These are phyloP conservation scores for Clivina fossor DNA, from an alignment of 2,888 invertebrate genomes.

Conservation along the genomic window DNA sequence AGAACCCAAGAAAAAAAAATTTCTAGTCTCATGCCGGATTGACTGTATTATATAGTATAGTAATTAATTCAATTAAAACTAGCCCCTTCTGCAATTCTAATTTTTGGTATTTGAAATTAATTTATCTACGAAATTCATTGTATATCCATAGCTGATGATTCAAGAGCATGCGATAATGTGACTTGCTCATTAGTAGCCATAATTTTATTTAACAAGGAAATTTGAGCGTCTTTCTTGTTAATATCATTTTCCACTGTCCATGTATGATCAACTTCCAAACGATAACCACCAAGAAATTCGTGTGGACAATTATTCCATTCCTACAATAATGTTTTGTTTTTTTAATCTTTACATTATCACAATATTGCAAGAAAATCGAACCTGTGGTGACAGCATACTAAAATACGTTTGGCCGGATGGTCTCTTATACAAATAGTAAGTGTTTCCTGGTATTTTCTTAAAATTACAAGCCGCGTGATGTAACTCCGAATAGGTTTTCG, in stretches of 20 bases:
- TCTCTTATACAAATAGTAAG: slow-evolving; percentile 71
- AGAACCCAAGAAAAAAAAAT: too few species aligned
- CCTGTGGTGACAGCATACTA: slow-evolving; percentile 73
- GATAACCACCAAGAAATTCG: slow-evolving; percentile 64
- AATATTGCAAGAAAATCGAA: slow-evolving; percentile 51
- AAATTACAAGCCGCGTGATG: slow-evolving; percentile 76
- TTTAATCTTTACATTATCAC: slow-evolving; percentile 7
- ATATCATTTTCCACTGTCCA: slow-evolving; percentile 65
- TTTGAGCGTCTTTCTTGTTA: slow-evolving; percentile 43
- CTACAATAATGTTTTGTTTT: slow-evolving; percentile 53
- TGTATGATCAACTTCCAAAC: slow-evolving; percentile 68
- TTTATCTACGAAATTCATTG: slow-evolving; percentile 3
- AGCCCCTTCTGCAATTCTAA: too few species aligned
- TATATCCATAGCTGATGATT: slow-evolving; percentile 35
- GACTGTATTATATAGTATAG: too few species aligned
- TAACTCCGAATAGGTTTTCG: slow-evolving; percentile 60
- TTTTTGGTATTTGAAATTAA: too few species aligned
- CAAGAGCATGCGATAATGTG: slow-evolving; percentile 14
- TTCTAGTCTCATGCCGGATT: too few species aligned
- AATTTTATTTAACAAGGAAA: slow-evolving; percentile 41
- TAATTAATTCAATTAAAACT: too few species aligned
- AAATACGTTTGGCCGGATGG: slow-evolving; percentile 68
- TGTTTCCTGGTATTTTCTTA: slow-evolving; percentile 68
- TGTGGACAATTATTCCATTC: slow-evolving; percentile 70
- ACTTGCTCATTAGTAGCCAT: slow-evolving; percentile 28